Conservation (phyloP, 2,113 vertebrate species). For the Thermophis baileyi region DNA sequence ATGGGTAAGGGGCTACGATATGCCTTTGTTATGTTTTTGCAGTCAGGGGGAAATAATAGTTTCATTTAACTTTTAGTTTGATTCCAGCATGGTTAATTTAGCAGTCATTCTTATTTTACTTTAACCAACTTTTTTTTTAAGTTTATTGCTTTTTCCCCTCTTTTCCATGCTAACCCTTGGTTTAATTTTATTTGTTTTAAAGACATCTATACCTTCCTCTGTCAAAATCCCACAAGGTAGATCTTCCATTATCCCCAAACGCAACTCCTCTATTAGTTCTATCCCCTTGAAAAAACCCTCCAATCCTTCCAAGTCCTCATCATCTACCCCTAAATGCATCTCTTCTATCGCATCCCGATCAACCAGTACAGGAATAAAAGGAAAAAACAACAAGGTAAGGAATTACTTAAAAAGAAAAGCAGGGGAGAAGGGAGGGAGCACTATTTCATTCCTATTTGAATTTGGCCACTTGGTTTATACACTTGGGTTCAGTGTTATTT, state of each 20-base stretch:
- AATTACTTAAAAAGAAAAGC: constrained; percentile 1
- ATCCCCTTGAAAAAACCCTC: constrained; percentile 72
- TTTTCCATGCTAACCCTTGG: constrained; percentile 57
- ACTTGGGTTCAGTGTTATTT: background rate
- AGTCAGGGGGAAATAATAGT: background rate
- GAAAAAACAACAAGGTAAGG: constrained; percentile 77
- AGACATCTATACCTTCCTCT: constrained; percentile 80
- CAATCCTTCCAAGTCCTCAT: constrained; percentile 63
- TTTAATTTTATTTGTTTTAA: constrained; percentile 70
- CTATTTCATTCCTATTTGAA: background rate
- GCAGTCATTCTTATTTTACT: background rate
- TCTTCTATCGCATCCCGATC: constrained; percentile 72
- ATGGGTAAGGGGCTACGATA: background rate
- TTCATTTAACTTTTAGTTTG: background rate
- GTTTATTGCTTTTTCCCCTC: constrained; percentile 14
- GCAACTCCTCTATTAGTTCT: constrained; percentile 71
- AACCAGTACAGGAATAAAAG: constrained; percentile 64
- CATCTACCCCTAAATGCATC: constrained; percentile 68
- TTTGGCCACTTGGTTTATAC: background rate
- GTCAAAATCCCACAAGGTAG: constrained; percentile 70
- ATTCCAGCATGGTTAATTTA: background rate
- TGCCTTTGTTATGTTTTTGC: background rate
- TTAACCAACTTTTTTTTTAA: constrained; percentile 16
- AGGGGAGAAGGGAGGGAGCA: background rate
- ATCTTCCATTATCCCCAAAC: constrained; percentile 73